Base-by-base conservation (phyloP, 2,888 invertebrate genomes). In the Chironomus riparius region DNA sequence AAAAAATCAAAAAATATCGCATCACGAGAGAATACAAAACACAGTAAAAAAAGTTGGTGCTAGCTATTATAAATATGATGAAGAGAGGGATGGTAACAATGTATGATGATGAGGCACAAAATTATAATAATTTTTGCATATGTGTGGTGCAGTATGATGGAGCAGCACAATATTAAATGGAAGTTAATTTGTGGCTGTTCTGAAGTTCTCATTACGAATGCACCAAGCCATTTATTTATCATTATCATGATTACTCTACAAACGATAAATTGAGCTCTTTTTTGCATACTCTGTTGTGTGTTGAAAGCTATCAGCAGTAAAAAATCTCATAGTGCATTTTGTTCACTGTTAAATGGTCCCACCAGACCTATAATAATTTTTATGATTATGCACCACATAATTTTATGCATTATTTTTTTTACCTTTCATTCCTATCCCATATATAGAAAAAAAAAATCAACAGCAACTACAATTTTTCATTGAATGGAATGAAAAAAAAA, bases 81-180 rank as follows among this genome's bases (percentile, higher is more conserved):
- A 21, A 21, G 56, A 22, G 65, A 65, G 24, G 65, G 22, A 65
- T 65, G 38, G 22, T 74, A 74, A 74, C 74, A 74, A 68, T 74
- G 68, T 74, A 74, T 24, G 68, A 68, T 74, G 74, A 74, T 74
- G 74, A 74, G 68, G 74, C 74, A 21, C 74, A 24, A 74, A 74
- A 74, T 74, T 74, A 74, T 68, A 74, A 74, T 74, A 74, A 74
- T 74, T 74, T 21, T 7, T 70, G 70, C 28, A 68, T 47, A 61
- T 71, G 65, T 65, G 65, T 71, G 71, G 74, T 74, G 74, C 74
- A 74, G 65, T 74, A 74, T 74, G 74, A 61, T 72, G 72, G 50
- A 72, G 38, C 38, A 72, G 68, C 65, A 48, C 38, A 47, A 56
- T 50, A 76, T 76, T 76, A 76, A 76, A 76, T 76, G 76, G 76